These are phyloP conservation scores for Heteromyza rotundicornis DNA, from an alignment of 2,888 invertebrate species.

Conservation along the genomic window DNA sequence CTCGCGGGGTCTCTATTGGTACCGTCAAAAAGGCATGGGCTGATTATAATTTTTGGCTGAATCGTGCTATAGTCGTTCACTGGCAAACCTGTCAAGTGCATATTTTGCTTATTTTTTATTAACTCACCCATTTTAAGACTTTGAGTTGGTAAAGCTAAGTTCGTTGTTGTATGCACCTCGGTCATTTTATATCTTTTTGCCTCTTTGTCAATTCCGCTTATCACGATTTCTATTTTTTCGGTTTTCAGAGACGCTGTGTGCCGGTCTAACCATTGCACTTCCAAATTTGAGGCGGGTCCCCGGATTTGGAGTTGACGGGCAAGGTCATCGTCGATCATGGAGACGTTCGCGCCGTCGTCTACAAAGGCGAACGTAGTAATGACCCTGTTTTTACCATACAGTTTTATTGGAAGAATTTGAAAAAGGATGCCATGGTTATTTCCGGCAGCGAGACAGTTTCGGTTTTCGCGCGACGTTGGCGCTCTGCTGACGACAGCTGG, in stretches of 20 bases:
- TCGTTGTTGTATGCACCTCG: not conserved
- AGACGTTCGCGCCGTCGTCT: slow-evolving; percentile 2
- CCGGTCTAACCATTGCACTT: not conserved
- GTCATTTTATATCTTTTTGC: not conserved
- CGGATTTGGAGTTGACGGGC: not conserved
- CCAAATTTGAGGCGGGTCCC: not conserved
- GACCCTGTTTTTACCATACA: not conserved
- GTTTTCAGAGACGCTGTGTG: not conserved
- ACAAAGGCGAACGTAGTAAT: not conserved
- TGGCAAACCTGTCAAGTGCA: not conserved
- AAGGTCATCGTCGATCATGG: slow-evolving; percentile 2
- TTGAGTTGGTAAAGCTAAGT: slow-evolving; percentile 7
- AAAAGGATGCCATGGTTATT: not conserved
- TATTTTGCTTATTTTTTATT: not conserved
- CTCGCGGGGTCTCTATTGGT: not conserved
- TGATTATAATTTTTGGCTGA: not conserved
- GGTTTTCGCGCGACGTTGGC: no score
- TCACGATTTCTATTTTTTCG: not conserved
- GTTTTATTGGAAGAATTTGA: slow-evolving; percentile 1
- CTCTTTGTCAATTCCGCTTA: not conserved
- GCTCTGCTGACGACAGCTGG: no score
- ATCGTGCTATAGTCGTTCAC: not conserved
- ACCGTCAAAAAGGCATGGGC: not conserved
- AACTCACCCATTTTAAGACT: not conserved
- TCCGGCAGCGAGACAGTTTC: not conserved